Base-by-base conservation (phyloP, 2,113 vertebrate species). In the Echinops telfairi region DNA sequence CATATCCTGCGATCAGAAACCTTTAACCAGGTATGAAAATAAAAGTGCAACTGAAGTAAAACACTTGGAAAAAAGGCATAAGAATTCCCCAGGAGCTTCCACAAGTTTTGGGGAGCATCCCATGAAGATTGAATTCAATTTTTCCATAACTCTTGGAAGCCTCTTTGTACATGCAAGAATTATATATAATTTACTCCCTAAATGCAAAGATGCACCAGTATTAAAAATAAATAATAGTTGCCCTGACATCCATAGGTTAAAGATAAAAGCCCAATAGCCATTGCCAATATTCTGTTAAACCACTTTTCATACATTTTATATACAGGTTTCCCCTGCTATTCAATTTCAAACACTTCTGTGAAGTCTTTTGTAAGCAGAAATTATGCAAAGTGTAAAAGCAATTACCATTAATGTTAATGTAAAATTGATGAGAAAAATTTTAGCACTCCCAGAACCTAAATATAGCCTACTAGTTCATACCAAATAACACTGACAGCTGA, bases 31-130 rank as follows among this genome's bases (percentile, higher is more conserved):
- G 78, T 83, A 53, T 40, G 11, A 83, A 89, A 82, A 68, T 38
- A 86, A 66, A 91, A 80, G 66, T 76, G 6, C 76, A 90, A 92
- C 7, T 71, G 23, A 86, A 88, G 84, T 83, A 90, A 84, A 88
- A 66, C 58, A 33, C 10, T 4, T 80, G n/a, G 15, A 3, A 0
- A 53, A 57, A 62, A 73, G 22, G 88, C 66, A 16, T 19, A 83
- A 53, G 2, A 70, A 1, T 89, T 2, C 47, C 47, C 47, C 47
- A 53, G 47, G 47, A 14, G 47, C 47, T 53, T 53, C 47, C 47
- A 53, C 47, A 53, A 12, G 47, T 53, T 53, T 53, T 4, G 9
- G 47, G 47, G 10, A 53, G 47, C 47, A 53, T 10, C 12, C 47
- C 47, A 53, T 6, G 5, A 53, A 12, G 47, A 53, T 53, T 53